phyloP scores from a whole-genome alignment of 2,888 invertebrate species.

The Andrena fulva region DNA sequence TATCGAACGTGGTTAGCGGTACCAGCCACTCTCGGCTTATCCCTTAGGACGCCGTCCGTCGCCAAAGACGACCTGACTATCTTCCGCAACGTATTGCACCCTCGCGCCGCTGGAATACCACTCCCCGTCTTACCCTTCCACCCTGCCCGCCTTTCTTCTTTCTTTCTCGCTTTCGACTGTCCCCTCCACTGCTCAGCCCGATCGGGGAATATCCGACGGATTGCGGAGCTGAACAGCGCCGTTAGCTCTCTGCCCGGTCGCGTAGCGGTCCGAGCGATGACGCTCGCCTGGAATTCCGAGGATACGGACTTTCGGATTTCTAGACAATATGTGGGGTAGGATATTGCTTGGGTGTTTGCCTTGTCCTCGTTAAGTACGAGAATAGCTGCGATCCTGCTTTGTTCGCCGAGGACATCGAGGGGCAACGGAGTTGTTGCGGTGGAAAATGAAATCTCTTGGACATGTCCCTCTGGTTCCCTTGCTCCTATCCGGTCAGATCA shows the following conservation, averaged over 20 bases:
- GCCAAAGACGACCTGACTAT: slow-evolving; percentile 67
- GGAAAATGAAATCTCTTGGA: no score
- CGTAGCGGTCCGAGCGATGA: slow-evolving; percentile 5
- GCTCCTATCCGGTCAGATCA: no score
- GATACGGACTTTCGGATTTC: neutral
- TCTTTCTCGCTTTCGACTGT: slow-evolving; percentile 10
- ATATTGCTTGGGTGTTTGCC: no score
- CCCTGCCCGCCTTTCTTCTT: neutral
- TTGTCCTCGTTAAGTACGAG: no score
- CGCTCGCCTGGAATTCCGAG: neutral
- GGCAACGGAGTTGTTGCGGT: no score
- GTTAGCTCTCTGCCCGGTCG: neutral
- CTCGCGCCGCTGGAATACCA: slow-evolving; percentile 41
- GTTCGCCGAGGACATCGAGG: no score
- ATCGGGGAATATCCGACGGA: slow-evolving; percentile 37
- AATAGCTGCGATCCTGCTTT: no score
- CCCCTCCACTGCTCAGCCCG: neutral
- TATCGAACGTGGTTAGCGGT: slow-evolving; percentile 74
- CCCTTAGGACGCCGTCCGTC: slow-evolving; percentile 70
- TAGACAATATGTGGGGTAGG: no score
- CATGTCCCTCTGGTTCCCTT: no score
- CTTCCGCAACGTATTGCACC: slow-evolving; percentile 62
- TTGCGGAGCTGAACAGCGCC: slow-evolving; percentile 24
- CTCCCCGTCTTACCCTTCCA: slow-evolving; percentile 7
- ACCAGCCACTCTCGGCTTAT: slow-evolving; percentile 74